These are phyloP conservation scores for Lepas anatifera DNA, from an alignment of 2,888 invertebrate species.

Conservation along the genomic window DNA sequence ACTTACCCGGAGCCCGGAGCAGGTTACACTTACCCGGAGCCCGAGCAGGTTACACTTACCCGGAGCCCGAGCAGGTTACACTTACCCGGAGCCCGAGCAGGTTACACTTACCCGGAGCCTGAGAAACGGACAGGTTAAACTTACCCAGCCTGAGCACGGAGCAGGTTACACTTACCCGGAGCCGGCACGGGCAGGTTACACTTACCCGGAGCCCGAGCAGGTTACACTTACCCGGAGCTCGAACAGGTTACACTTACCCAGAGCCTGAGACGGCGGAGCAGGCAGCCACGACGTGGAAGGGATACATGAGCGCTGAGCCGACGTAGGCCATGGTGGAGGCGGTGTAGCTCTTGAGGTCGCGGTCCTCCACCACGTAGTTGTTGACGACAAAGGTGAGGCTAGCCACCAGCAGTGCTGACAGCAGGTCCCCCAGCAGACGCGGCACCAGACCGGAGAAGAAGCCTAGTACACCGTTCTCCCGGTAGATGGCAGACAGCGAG, in stretches of 20 bases:
- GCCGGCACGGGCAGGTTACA: no score
- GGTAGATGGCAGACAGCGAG: constrained; percentile 67
- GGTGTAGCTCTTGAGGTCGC: constrained; percentile 45
- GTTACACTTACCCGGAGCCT: no score
- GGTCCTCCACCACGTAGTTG: constrained; percentile 64
- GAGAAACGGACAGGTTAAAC: no score
- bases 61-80: no score
- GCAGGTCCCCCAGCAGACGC: constrained; percentile 67
- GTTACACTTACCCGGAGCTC: no score
- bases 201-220: no score
- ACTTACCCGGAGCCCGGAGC: no score
- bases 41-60: no score
- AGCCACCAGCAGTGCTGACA: constrained; percentile 64
- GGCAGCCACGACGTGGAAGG: constrained; percentile 77
- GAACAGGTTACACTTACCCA: constrained; percentile 47
- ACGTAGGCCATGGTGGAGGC: constrained; percentile 51
- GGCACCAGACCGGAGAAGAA: constrained; percentile 81
- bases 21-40: no score
- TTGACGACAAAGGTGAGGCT: constrained; percentile 62
- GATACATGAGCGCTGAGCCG: constrained; percentile 77
- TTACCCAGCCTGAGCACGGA: no score
- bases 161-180: no score
- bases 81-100: no score
- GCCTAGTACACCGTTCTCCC: constrained; percentile 72
- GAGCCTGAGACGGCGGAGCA: constrained; percentile 79